Conservation (phyloP, 2,888 invertebrate species). For the Eremobia ochroleuca region DNA sequence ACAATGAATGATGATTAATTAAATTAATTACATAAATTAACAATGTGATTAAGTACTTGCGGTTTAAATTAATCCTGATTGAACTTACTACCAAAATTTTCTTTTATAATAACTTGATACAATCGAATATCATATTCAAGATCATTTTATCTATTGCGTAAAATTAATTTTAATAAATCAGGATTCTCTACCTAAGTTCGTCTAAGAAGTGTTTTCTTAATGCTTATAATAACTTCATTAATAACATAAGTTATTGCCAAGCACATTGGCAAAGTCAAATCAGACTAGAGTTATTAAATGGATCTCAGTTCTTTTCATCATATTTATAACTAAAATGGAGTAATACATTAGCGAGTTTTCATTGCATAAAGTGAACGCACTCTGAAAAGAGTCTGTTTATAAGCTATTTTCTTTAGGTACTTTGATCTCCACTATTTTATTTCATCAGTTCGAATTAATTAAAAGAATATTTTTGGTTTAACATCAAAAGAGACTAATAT, state of each 20-base stretch:
- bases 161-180: not conserved
- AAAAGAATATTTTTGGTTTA: conserved; percentile 40
- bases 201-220: not conserved
- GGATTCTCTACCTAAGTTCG: not conserved
- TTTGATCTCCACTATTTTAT: conserved; percentile 49
- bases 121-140: not conserved
- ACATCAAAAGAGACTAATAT: conserved; percentile 37
- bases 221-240: not conserved
- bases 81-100: not conserved
- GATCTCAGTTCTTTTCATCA: not conserved
- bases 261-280: not conserved
- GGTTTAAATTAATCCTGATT: not conserved
- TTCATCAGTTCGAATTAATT: conserved; percentile 47
- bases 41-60: not conserved
- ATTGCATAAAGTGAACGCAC: conserved; percentile 28
- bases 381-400: conserved; percentile 6
- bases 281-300: not conserved
- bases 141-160: not conserved
- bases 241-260: not conserved
- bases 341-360: conserved; percentile 3
- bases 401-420: conserved; percentile 37
- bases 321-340: not conserved
- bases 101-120: not conserved
- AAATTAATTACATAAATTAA: no score
- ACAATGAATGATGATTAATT: not conserved